These are phyloP conservation scores for Channallabes apus DNA, from an alignment of 2,797 vertebrate species.

Conservation along the genomic window DNA sequence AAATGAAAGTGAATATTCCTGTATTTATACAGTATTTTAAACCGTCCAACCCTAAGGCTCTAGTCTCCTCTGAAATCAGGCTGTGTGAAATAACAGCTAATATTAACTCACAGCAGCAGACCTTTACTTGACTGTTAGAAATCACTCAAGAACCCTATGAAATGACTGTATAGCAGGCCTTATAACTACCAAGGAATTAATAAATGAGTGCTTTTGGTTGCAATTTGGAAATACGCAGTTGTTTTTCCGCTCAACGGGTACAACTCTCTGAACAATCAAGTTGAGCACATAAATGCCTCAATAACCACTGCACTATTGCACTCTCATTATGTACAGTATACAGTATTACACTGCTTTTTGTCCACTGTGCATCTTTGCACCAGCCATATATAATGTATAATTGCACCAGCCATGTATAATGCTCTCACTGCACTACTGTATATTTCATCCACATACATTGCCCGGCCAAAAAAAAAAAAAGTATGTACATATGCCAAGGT, in stretches of 20 bases:
- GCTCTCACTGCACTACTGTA: too few species aligned
- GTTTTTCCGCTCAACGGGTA: background rate
- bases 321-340: too few species aligned
- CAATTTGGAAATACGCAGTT: background rate
- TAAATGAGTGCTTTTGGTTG: background rate
- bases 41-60: background rate
- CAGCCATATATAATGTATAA: too few species aligned
- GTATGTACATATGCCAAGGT: too few species aligned
- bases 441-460: too few species aligned
- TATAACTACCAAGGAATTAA: conserved; percentile 1
- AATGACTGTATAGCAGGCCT: background rate
- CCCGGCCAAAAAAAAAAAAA: too few species aligned
- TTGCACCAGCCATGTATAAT: too few species aligned
- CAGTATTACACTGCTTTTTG: too few species aligned
- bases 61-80: background rate
- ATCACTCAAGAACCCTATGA: background rate
- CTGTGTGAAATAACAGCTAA: background rate
- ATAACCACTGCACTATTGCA: too few species aligned
- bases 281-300: background rate
- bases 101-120: conserved; percentile 1
- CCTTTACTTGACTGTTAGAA: background rate
- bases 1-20: background rate
- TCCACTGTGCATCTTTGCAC: too few species aligned
- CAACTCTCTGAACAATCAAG: background rate
- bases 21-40: background rate